These are phyloP conservation scores for Aphidius ervi DNA, from an alignment of 1,140 invertebrate species.

Conservation along the genomic window DNA sequence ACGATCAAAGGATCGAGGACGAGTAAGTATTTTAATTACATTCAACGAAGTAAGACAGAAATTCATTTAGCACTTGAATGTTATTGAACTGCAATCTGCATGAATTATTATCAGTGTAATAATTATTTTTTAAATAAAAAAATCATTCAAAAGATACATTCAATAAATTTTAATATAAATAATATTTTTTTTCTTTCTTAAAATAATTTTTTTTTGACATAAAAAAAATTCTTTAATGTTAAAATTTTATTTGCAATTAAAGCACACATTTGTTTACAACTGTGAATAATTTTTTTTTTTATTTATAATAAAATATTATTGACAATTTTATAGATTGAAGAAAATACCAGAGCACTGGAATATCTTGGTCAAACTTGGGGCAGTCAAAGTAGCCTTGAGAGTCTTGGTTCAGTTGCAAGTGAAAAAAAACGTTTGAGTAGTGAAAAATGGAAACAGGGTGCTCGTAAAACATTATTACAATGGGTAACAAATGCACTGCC, in stretches of 20 bases:
- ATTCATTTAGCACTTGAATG: too few relatives aligned
- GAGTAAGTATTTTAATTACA: constrained; percentile 44
- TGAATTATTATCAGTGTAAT: too few relatives aligned
- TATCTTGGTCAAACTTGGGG: constrained; percentile 77
- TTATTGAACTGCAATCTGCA: too few relatives aligned
- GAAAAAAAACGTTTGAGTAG: constrained; percentile 46
- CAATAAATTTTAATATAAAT: too few relatives aligned
- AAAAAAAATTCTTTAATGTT: not conserved
- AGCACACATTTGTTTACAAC: not conserved
- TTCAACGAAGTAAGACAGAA: not conserved
- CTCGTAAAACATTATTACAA: constrained; percentile 85
- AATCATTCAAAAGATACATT: too few relatives aligned
- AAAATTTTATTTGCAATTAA: not conserved
- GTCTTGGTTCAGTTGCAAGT: constrained; percentile 61
- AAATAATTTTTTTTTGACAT: too few relatives aligned
- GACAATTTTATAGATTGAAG: constrained; percentile 76
- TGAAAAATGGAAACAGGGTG: constrained; percentile 81
- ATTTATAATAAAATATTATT: not conserved
- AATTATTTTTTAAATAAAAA: too few relatives aligned
- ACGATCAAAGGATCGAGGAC: constrained; percentile 53
- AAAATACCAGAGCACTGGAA: constrained; percentile 86
- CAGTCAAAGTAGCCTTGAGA: constrained; percentile 77
- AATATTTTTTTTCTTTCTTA: too few relatives aligned
- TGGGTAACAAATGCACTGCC: constrained; percentile 93
- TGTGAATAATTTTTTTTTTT: not conserved